Conservation (phyloP, 1,140 invertebrate genomes). For the Drosophila triauraria region DNA sequence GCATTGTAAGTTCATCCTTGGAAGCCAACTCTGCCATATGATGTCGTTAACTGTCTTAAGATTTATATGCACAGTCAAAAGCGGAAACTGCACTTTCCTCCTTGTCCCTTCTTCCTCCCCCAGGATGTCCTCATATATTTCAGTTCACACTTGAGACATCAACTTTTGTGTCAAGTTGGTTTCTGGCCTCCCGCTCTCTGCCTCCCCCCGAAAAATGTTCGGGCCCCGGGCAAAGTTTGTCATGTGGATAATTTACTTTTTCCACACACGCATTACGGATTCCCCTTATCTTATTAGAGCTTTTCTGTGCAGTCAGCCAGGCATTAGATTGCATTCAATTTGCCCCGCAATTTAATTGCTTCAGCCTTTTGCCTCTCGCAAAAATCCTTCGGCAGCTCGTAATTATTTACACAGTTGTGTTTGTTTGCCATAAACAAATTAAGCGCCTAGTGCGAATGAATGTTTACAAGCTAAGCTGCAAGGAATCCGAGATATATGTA, state of each 20-base stretch:
- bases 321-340: constrained; percentile 67
- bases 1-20: constrained; percentile 69
- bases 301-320: constrained; percentile 45
- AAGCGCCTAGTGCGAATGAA: constrained; percentile 56
- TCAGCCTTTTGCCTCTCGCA: constrained; percentile 29
- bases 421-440: constrained; percentile 68
- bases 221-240: constrained; percentile 53
- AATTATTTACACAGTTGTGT: constrained; percentile 64
- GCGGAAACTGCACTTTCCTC: constrained; percentile 78
- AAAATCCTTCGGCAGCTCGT: constrained; percentile 53
- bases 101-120: not conserved
- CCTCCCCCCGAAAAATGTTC: constrained; percentile 20
- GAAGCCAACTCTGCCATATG: constrained; percentile 60
- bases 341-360: constrained; percentile 65
- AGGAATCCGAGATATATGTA: constrained; percentile 7
- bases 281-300: constrained; percentile 64
- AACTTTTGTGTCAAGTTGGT: constrained; percentile 68
- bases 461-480: constrained; percentile 44
- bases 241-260: constrained; percentile 74
- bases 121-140: constrained; percentile 60
- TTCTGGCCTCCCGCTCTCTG: constrained; percentile 12
- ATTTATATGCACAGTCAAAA: constrained; percentile 79
- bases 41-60: constrained; percentile 82
- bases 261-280: constrained; percentile 27
- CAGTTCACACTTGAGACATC: constrained; percentile 81